These are phyloP conservation scores for Parthenolecanium corni DNA, from an alignment of 2,888 invertebrate genomes.

Conservation along the genomic window DNA sequence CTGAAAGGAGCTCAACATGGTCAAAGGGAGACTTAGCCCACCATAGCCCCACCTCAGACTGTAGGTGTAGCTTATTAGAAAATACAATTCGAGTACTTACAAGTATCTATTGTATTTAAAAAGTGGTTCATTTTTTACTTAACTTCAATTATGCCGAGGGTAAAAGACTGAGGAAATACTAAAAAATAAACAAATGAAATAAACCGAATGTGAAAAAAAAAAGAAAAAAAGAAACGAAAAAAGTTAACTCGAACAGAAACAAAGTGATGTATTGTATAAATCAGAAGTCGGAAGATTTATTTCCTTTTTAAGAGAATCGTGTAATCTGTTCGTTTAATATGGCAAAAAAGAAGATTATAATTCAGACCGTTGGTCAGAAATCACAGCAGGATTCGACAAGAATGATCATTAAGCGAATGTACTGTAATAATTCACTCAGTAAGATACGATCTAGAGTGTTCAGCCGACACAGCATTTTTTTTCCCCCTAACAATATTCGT, in stretches of 20 bases:
- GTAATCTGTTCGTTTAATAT: slow-evolving; percentile 27
- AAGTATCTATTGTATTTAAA: no score
- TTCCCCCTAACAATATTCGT: slow-evolving; percentile 17
- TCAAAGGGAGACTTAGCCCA: no score
- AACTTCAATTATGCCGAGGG: no score
- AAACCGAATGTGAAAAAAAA: no score
- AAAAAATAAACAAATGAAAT: no score
- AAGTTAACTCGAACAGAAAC: slow-evolving; percentile 19
- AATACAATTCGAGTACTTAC: no score
- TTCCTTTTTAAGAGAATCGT: slow-evolving; percentile 25
- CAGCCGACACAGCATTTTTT: slow-evolving; percentile 26
- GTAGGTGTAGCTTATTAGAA: no score
- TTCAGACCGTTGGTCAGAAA: slow-evolving; percentile 27
- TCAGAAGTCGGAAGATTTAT: slow-evolving; percentile 26
- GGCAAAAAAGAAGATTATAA: slow-evolving; percentile 29
- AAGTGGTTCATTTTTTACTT: no score
- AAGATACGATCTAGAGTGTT: slow-evolving; percentile 27
- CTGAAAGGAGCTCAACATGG: no score
- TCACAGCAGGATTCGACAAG: slow-evolving; percentile 29
- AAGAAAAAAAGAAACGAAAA: not conserved
- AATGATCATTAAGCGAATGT: slow-evolving; percentile 29
- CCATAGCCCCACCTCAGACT: no score
- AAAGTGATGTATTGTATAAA: slow-evolving; percentile 27
- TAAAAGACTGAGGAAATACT: no score
- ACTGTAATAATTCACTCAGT: slow-evolving; percentile 26